A percentile compares a stretch with the other conserved stretches of the same genome.
phyloP scores from a whole-genome alignment of 2,888 invertebrate genomes.

The Drosophila rellima region DNA sequence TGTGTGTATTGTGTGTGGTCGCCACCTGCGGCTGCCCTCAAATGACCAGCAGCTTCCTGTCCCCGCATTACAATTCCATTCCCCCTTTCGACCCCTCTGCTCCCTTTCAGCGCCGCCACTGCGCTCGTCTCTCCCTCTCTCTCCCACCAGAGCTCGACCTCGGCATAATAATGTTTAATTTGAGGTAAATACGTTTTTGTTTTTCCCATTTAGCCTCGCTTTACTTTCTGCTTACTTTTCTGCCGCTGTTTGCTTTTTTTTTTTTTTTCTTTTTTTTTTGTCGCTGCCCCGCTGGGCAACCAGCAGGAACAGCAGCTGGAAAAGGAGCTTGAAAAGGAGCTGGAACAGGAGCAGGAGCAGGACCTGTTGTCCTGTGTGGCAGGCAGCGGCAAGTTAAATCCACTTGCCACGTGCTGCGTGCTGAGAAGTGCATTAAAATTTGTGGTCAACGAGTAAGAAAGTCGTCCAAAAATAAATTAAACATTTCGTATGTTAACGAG shows the following conservation, averaged over 20 bases:
- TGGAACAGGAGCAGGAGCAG: conserved; percentile 3
- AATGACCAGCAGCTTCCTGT: conserved; percentile 71
- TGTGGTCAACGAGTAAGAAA: conserved; percentile 34
- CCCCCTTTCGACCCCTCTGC: too few relatives aligned
- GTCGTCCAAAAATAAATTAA: conserved; percentile 50
- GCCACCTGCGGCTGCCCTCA: conserved; percentile 80
- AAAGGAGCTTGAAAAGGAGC: conserved; percentile 4
- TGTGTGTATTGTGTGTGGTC: conserved; percentile 49
- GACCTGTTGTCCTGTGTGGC: neutral
- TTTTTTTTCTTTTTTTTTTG: conserved; percentile 7
- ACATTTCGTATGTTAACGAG: conserved; percentile 27
- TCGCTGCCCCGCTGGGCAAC: conserved; percentile 50
- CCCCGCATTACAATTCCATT: conserved; percentile 21
- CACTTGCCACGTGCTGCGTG: conserved; percentile 32
- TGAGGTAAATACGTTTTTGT: conserved; percentile 83
- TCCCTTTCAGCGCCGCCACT: too few relatives aligned
- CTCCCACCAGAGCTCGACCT: too few relatives aligned
- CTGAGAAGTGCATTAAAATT: conserved; percentile 71
- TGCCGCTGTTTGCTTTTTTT: conserved; percentile 6
- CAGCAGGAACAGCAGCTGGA: conserved; percentile 28
- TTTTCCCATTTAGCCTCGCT: conserved; percentile 56
- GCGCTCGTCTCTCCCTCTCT: too few relatives aligned
- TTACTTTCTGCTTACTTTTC: conserved; percentile 15
- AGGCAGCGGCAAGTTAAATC: neutral
- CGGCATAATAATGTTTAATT: conserved; percentile 85